phyloP scores from a whole-genome alignment of 2,113 vertebrate species.

The Lagenorhynchus albirostris region DNA sequence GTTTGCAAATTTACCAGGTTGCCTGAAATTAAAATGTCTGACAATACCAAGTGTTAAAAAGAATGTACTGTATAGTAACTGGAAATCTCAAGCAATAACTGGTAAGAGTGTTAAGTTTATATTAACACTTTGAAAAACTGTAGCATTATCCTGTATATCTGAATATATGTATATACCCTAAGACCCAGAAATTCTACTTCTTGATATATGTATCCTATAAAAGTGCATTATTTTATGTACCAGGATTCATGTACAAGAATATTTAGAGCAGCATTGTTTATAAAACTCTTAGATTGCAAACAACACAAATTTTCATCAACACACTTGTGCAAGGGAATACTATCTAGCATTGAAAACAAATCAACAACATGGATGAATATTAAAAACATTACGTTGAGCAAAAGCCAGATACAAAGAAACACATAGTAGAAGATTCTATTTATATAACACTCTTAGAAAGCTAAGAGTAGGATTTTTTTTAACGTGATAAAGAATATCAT shows the following conservation, averaged over 20 bases:
- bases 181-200: background rate
- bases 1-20: background rate
- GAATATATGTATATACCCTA: background rate
- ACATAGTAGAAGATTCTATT: background rate
- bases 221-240: background rate
- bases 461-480: background rate
- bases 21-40: constrained; percentile 6
- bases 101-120: background rate
- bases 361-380: background rate
- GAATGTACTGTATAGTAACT: background rate
- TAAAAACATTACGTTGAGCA: background rate
- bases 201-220: background rate
- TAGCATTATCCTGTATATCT: background rate
- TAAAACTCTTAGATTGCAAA: background rate
- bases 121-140: background rate
- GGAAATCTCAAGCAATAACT: background rate
- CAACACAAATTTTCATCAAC: background rate
- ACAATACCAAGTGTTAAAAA: background rate
- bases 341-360: background rate
- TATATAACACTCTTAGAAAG: background rate
- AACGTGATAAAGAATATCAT: background rate
- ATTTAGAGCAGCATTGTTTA: background rate
- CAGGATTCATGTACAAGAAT: background rate
- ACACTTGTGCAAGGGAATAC: background rate
- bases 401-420: background rate